Conservation (phyloP, 2,888 invertebrate species). For the Sarcophaga subvicina region DNA sequence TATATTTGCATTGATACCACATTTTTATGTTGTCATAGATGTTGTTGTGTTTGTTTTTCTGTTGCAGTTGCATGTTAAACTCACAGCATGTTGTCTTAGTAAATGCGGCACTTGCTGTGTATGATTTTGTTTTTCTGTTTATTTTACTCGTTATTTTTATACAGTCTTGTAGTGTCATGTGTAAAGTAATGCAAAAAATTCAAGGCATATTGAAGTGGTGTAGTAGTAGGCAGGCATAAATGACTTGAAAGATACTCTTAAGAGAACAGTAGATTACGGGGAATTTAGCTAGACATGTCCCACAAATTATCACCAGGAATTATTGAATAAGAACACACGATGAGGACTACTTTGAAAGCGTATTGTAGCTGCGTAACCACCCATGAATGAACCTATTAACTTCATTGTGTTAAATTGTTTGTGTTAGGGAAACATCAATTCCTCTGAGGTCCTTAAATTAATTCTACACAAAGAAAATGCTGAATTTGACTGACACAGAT, state of each 20-base stretch:
- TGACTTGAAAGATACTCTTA: neutral
- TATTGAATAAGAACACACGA: too few species aligned
- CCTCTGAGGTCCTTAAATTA: too few species aligned
- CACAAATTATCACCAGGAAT: too few species aligned
- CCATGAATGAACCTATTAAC: too few species aligned
- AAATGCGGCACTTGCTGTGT: slow-evolving; percentile 61
- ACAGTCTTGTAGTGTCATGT: slow-evolving; percentile 52
- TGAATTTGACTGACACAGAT: too few species aligned
- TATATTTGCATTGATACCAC: slow-evolving; percentile 33
- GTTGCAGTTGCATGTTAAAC: neutral
- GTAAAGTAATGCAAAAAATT: slow-evolving; percentile 38
- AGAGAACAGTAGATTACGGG: too few species aligned
- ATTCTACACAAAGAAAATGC: too few species aligned
- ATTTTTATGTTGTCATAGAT: neutral
- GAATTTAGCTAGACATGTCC: too few species aligned
- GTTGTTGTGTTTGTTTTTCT: neutral
- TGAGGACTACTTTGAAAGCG: too few species aligned
- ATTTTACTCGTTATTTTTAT: slow-evolving; percentile 9
- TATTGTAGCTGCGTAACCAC: too few species aligned
- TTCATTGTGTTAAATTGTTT: too few species aligned
- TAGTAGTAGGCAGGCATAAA: neutral
- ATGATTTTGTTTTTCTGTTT: slow-evolving; percentile 45
- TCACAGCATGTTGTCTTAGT: slow-evolving; percentile 58
- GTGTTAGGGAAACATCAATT: too few species aligned
- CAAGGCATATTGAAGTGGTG: neutral